Conservation (phyloP, 2,113 vertebrate genomes). For the Takifugu flavidus region DNA sequence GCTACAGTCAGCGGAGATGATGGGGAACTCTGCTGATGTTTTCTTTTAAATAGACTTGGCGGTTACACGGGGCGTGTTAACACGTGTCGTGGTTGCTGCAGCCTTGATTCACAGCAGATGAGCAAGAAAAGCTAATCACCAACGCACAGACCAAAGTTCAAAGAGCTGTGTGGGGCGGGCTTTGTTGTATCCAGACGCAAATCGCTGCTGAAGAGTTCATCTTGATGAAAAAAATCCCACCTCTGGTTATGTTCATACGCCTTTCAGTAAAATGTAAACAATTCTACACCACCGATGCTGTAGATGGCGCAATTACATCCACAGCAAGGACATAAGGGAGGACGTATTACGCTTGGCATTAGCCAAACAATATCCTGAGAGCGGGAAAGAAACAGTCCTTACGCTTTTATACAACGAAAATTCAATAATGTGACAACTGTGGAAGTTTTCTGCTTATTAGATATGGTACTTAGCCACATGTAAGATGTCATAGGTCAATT, state of each 20-base stretch:
- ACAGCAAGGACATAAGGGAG: too few relatives aligned
- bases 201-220: background rate
- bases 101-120: slow-evolving; percentile 59
- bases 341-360: too few relatives aligned
- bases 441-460: too few relatives aligned
- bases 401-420: too few relatives aligned
- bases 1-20: slow-evolving; percentile 6
- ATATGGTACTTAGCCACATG: too few relatives aligned
- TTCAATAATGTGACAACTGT: too few relatives aligned
- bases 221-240: background rate
- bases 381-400: too few relatives aligned
- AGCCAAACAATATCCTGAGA: too few relatives aligned
- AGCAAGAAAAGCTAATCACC: slow-evolving; percentile 20
- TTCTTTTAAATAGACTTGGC: slow-evolving; percentile 14
- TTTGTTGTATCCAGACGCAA: background rate
- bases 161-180: slow-evolving; percentile 27
- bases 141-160: slow-evolving; percentile 13
- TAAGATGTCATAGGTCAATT: too few relatives aligned
- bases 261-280: too few relatives aligned
- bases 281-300: too few relatives aligned
- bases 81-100: slow-evolving; percentile 48
- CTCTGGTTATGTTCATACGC: background rate
- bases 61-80: slow-evolving; percentile 39
- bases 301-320: too few relatives aligned
- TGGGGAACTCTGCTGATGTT: slow-evolving; percentile 17